phyloP scores from a whole-genome alignment of 2,888 invertebrate species.

The Chrysina gloriosa region DNA sequence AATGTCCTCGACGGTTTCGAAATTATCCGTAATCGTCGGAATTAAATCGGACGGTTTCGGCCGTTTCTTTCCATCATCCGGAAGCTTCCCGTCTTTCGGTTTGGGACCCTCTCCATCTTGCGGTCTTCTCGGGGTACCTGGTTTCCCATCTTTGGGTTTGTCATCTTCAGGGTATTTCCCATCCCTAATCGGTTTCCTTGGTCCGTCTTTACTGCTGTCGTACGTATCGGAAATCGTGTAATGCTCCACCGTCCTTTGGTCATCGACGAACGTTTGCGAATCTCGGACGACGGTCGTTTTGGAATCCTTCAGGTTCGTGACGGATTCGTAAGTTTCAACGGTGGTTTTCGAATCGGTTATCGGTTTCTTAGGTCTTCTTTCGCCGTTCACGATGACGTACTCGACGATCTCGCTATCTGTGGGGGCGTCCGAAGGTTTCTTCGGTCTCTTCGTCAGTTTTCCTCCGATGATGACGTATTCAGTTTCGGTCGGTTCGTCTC shows the following conservation, averaged over 20 bases:
- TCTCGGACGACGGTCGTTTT: conserved; percentile 55
- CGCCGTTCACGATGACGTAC: conserved; percentile 24
- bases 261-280: conserved; percentile 53
- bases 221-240: conserved; percentile 52
- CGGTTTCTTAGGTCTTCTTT: conserved; percentile 16
- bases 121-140: not conserved
- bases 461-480: no score
- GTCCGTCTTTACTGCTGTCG: conserved; percentile 48
- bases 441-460: no score
- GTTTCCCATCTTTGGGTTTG: conserved; percentile 22
- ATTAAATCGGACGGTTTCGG: conserved; percentile 30
- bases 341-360: conserved; percentile 51
- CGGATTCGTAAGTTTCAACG: conserved; percentile 52
- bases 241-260: conserved; percentile 55
- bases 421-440: no score
- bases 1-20: conserved; percentile 33
- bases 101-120: conserved; percentile 6
- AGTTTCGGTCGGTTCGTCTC: no score
- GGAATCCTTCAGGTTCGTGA: conserved; percentile 53
- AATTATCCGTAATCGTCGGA: conserved; percentile 34
- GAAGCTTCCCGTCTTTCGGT: conserved; percentile 19
- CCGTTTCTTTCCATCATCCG: conserved; percentile 19
- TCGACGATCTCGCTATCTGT: conserved; percentile 13
- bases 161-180: conserved; percentile 23
- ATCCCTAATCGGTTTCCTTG: conserved; percentile 27